Evolutionary conservation across 1,140 invertebrate genomes (phyloP), one percentile per base, ranked within the genome.

Genomic region (Yoshiicerus persimilis): DNA sequence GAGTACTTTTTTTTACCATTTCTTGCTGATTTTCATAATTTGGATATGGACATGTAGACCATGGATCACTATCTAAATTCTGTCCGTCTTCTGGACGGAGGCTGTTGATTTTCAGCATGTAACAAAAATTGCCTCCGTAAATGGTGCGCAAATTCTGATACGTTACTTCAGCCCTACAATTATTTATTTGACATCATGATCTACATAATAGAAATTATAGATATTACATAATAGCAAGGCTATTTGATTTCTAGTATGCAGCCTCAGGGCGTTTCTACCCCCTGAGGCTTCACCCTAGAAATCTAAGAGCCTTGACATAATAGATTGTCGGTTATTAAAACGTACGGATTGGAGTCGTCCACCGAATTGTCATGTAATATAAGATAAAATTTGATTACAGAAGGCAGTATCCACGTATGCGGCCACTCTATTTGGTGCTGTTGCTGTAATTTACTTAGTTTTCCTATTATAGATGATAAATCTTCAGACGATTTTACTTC

Each of bases 101-200:
- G 8, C 97, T 98, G 92, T 98, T 98, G 87, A 98, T 96, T 92
- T 95, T 94, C 36, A 99, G 93, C 90, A 98, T 93, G 92, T 98
- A 97, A 93, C 97, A 98, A 92, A 96, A 96, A 88, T 95, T 94
- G 39, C 94, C 94, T 34, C 97, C 97, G 93, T 97, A 98, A 32
- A 95, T 95, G 70, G 95, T 95, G 92, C 97, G 97, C 92, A 98
- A 94, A 88, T 94, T 94, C 91, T 97, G 96, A 94, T 96, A 98
- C 83, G 96, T 93, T 90, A 95, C 93, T 92, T 97, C 96, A 87
- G 97, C 96, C 91, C 97, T 98, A 91, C 88, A 93, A 93, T 89
- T 91, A 47, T 64, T 36, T 11, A 41, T 0, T 0, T n/a, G 16
- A 4, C 20, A n/a, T n/a, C n/a, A 56, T n/a, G 20, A 4, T n/a